These are phyloP conservation scores for Crotalus viridis DNA, from an alignment of 2,113 vertebrate genomes.

Conservation along the genomic window DNA sequence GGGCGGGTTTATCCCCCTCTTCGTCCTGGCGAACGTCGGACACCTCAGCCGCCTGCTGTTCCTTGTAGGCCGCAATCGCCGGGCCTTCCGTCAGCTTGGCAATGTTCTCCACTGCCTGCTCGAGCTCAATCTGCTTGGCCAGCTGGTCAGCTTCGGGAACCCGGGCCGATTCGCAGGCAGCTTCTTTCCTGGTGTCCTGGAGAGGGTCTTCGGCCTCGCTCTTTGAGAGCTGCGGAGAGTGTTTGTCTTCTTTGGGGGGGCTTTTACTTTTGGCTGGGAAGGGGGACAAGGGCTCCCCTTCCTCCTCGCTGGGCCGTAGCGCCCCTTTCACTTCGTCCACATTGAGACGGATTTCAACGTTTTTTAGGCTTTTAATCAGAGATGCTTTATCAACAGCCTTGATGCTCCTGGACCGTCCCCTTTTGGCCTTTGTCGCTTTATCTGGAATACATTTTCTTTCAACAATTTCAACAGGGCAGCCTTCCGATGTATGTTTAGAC, in stretches of 20 bases:
- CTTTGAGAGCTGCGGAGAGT: conserved; percentile 63
- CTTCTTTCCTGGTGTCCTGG: conserved; percentile 70
- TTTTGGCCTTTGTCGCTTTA: conserved; percentile 83
- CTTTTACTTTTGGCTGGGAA: conserved; percentile 70
- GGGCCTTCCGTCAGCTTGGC: conserved; percentile 87
- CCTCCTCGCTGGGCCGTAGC: conserved; percentile 72
- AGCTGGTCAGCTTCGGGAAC: conserved; percentile 78
- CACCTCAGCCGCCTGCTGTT: conserved; percentile 61
- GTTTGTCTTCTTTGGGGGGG: conserved; percentile 70
- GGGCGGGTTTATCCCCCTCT: conserved; percentile 85
- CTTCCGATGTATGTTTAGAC: conserved; percentile 48
- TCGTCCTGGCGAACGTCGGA: conserved; percentile 73
- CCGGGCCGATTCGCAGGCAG: conserved; percentile 64
- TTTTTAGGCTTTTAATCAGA: conserved; percentile 75
- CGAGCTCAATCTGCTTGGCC: conserved; percentile 89
- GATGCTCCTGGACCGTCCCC: conserved; percentile 78
- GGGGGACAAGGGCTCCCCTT: conserved; percentile 58
- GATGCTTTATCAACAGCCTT: conserved; percentile 80
- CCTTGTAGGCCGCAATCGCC: conserved; percentile 73
- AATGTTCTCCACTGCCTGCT: conserved; percentile 94
- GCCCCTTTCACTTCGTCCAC: conserved; percentile 80
- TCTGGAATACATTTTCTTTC: conserved; percentile 77
- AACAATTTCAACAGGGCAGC: conserved; percentile 56
- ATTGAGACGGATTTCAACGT: conserved; percentile 78
- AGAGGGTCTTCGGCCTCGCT: conserved; percentile 63